Base-by-base conservation (phyloP, 2,113 vertebrate genomes). In the Xiphorhynchus elegans region DNA sequence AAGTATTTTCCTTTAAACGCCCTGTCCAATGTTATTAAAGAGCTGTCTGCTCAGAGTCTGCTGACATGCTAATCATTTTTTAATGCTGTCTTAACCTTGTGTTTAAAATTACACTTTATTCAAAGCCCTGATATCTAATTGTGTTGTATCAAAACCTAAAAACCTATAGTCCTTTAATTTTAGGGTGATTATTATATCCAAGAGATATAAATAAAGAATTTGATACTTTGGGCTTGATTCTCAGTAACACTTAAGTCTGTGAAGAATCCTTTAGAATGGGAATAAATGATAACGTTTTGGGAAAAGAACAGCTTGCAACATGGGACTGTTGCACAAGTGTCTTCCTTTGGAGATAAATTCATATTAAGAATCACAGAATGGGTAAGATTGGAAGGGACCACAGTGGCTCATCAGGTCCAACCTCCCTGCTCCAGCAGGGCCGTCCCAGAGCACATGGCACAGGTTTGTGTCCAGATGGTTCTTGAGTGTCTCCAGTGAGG, bases 1-100 rank as follows among this genome's bases (percentile, higher is more conserved):
- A 95, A 70, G 39, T 89, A 50, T 85, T 77, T 87, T 95, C 33
- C 37, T 62, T 87, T 79, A 62, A 80, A 88, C 79, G 92, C 64
- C 42, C 84, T 60, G 33, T 85, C 53, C 39, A 58, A 18, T 73
- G 31, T 84, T 90, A 74, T 70, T 90, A 86, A 95, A 91, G 68
- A 59, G 8, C 80, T 86, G 39, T 81, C 72, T 95, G 24, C 33
- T 84, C 33, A 88, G 66, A 70, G 39, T 90, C 59, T 60, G 42
- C 72, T 95, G 84, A 70, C 46, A 39, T 28, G n/a, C 58, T 87
- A 78, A 69, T 93, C 0, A 47, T 80, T 75, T 94, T 87, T 90
- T 78, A 88, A 84, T 77, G 44, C 56, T 89, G 24, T 75, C n/a
- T 72, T 74, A 93, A 73, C 73, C 55, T 84, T 80, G 55, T 87